These are phyloP conservation scores for Huso huso DNA, from an alignment of 2,797 vertebrate genomes.

Conservation along the genomic window DNA sequence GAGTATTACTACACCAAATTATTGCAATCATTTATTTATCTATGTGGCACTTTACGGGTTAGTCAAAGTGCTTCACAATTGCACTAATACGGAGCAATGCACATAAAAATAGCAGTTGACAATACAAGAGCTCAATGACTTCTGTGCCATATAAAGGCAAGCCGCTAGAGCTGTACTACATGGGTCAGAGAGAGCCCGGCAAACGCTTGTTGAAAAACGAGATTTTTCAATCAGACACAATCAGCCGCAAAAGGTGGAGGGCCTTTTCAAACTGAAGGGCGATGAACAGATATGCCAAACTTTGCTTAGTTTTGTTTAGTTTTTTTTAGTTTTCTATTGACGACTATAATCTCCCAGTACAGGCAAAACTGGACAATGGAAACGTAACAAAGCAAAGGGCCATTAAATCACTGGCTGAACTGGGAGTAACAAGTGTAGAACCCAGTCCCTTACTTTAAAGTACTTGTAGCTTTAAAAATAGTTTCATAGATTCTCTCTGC, in stretches of 20 bases:
- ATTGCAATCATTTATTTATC: neutral
- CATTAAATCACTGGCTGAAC: no score
- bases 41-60: conserved; percentile 1
- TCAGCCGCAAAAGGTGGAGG: conserved; percentile 1
- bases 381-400: no score
- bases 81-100: neutral
- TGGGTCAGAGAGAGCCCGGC: neutral
- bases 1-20: neutral
- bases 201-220: neutral
- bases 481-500: no score
- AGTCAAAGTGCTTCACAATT: conserved; percentile 2
- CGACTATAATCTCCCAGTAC: no score
- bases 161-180: neutral
- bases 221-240: conserved; percentile 3
- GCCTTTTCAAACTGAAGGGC: neutral
- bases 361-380: no score
- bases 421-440: no score
- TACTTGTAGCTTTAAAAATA: no score
- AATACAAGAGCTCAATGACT: conserved; percentile 3
- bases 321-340: neutral
- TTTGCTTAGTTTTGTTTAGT: neutral
- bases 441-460: no score
- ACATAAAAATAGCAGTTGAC: conserved; percentile 9
- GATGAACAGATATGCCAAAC: neutral
- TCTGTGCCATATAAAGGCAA: neutral